These are phyloP conservation scores for Pipistrellus nathusii DNA, from an alignment of 2,797 vertebrate genomes.

Conservation along the genomic window DNA sequence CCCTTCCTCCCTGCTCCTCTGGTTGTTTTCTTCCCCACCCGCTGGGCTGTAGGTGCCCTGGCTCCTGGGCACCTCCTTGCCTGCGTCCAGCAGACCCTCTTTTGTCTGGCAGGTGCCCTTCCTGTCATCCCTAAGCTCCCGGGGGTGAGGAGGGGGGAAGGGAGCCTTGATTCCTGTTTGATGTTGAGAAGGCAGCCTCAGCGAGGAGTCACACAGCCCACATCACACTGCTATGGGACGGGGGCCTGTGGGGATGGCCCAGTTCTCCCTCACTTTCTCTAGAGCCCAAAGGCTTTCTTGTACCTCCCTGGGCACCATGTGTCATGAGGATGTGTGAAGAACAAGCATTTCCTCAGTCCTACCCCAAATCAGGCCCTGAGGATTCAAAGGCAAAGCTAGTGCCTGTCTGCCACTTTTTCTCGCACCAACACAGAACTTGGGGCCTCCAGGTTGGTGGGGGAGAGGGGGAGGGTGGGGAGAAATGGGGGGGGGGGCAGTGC, in stretches of 20 bases:
- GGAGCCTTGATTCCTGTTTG: constrained; percentile 15
- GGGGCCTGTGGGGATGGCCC: not conserved
- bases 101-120: constrained; percentile 60
- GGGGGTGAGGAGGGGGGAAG: not conserved
- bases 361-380: not conserved
- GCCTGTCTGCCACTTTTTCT: not conserved
- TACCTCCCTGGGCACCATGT: not conserved
- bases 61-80: constrained; percentile 15
- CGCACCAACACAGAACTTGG: not conserved
- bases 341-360: not conserved
- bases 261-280: not conserved
- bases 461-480: too few species aligned
- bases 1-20: constrained; percentile 34
- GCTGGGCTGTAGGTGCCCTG: constrained; percentile 43
- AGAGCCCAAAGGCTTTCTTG: not conserved
- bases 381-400: not conserved
- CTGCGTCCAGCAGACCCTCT: constrained; percentile 2
- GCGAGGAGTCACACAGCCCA: constrained; percentile 15
- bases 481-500: not conserved
- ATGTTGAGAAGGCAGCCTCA: constrained; percentile 20
- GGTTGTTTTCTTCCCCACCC: constrained; percentile 60
- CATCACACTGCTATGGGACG: not conserved
- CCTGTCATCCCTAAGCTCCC: constrained; percentile 28
- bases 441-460: not conserved
- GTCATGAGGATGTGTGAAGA: constrained; percentile 30